These are phyloP conservation scores for Samia ricini DNA, from an alignment of 1,140 invertebrate species.

Conservation along the genomic window DNA sequence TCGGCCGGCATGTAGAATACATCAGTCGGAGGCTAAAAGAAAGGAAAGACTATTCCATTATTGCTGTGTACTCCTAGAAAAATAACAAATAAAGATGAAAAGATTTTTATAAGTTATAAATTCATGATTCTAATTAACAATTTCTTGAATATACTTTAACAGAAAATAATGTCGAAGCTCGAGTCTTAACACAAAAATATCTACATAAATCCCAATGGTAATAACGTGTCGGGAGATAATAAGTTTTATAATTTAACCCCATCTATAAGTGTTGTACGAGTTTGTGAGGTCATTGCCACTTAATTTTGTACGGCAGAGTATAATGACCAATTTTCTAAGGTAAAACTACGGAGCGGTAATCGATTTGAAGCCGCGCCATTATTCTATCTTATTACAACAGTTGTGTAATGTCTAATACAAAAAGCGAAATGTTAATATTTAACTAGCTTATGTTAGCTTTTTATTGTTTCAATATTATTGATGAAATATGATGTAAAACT, in stretches of 20 bases:
- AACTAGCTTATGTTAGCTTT: too few species aligned
- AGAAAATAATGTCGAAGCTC: background rate
- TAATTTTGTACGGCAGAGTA: slow-evolving; percentile 35
- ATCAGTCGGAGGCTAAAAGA: too few species aligned
- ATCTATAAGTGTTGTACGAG: slow-evolving; percentile 24
- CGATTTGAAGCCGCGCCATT: slow-evolving; percentile 13
- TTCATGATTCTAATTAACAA: background rate
- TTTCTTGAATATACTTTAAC: background rate
- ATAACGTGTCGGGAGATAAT: slow-evolving; percentile 44
- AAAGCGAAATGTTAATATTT: background rate
- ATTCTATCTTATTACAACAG: slow-evolving; percentile 4
- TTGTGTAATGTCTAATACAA: slow-evolving; percentile 8
- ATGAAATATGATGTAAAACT: too few species aligned
- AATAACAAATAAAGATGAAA: too few species aligned
- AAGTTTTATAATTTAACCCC: slow-evolving; percentile 41
- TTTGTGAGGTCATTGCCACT: slow-evolving; percentile 44
- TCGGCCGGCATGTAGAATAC: too few species aligned
- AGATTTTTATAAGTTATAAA: background rate
- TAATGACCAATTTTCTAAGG: slow-evolving; percentile 47
- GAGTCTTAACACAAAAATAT: background rate
- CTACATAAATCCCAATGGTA: slow-evolving; percentile 27
- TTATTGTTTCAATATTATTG: too few species aligned
- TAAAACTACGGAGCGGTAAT: slow-evolving; percentile 19
- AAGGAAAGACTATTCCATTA: too few species aligned
- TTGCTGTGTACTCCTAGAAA: too few species aligned